Evolutionary conservation across 2,797 vertebrate species (phyloP).

Genomic region (Labeo calbasu): DNA sequence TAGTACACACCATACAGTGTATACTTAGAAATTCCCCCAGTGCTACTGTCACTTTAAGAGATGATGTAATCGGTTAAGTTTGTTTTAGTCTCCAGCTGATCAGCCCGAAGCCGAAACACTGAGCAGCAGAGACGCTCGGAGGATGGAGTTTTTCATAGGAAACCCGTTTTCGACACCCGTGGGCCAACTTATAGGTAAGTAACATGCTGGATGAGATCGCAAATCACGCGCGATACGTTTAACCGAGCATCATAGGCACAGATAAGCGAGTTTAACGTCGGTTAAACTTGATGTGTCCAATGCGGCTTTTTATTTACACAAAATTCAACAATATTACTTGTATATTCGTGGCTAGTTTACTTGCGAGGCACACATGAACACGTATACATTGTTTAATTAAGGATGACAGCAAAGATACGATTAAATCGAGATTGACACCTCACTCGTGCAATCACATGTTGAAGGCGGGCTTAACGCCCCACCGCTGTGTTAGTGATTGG

Average conservation of each 20-base stretch:
- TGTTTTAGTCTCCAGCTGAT: slow-evolving; percentile 38
- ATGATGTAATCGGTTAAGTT: slow-evolving; percentile 69
- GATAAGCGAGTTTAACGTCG: background rate
- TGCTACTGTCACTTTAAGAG: slow-evolving; percentile 71
- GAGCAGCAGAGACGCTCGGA: background rate
- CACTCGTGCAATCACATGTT: slow-evolving; percentile 58
- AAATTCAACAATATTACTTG: background rate
- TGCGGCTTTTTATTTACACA: background rate
- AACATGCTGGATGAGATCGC: background rate
- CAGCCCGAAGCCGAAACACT: slow-evolving; percentile 2
- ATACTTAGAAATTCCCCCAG: slow-evolving; percentile 1
- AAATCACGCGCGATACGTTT: background rate
- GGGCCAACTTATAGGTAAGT: slow-evolving; percentile 80
- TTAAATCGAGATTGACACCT: slow-evolving; percentile 68
- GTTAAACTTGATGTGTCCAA: background rate
- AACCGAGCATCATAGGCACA: background rate
- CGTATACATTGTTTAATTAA: slow-evolving; percentile 29
- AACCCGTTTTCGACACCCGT: slow-evolving; percentile 78
- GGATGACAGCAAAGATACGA: slow-evolving; percentile 56
- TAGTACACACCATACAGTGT: slow-evolving; percentile 9
- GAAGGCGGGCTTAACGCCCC: slow-evolving; percentile 63
- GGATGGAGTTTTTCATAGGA: slow-evolving; percentile 81
- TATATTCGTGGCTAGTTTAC: background rate
- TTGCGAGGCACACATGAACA: background rate
- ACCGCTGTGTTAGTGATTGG: slow-evolving; percentile 64